Evolutionary conservation across 1,140 invertebrate genomes (phyloP).

Genomic region (Drosophila rhopaloa): DNA sequence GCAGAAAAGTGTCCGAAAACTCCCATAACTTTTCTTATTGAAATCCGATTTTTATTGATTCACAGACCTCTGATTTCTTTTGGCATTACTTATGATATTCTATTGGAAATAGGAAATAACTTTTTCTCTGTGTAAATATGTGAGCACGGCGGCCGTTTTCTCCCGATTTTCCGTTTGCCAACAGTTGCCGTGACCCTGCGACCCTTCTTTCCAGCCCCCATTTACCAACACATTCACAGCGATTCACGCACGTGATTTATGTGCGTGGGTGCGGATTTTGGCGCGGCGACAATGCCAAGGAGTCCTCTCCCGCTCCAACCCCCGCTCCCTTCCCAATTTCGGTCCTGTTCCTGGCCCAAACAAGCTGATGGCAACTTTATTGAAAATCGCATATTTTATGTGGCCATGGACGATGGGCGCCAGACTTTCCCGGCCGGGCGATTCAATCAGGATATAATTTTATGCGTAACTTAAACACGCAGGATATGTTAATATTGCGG

Average conservation of each 20-base stretch:
- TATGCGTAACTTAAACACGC: conserved; percentile 81
- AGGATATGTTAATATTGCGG: conserved; percentile 80
- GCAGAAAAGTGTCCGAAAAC: too few species aligned
- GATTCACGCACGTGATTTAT: conserved; percentile 80
- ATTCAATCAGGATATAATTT: conserved; percentile 82
- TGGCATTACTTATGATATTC: too few species aligned
- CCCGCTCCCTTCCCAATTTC: neutral
- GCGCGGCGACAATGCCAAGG: conserved; percentile 50
- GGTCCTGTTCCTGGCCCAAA: conserved; percentile 18
- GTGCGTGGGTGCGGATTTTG: conserved; percentile 79
- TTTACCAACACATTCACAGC: conserved; percentile 31
- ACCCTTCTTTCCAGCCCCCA: neutral
- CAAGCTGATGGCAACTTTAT: conserved; percentile 69
- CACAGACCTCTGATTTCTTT: too few species aligned
- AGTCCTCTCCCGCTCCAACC: conserved; percentile 8
- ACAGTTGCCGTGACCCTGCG: conserved; percentile 39
- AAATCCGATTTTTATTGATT: too few species aligned
- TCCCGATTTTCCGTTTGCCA: conserved; percentile 72
- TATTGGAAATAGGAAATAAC: too few species aligned
- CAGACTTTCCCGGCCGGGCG: conserved; percentile 37
- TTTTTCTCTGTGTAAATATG: conserved; percentile 3
- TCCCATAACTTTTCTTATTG: too few species aligned
- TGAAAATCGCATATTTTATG: conserved; percentile 81
- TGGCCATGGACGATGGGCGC: conserved; percentile 31
- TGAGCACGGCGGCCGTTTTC: conserved; percentile 6